phyloP scores from a whole-genome alignment of 2,888 invertebrate genomes.

The Polyommatus iphigenia region DNA sequence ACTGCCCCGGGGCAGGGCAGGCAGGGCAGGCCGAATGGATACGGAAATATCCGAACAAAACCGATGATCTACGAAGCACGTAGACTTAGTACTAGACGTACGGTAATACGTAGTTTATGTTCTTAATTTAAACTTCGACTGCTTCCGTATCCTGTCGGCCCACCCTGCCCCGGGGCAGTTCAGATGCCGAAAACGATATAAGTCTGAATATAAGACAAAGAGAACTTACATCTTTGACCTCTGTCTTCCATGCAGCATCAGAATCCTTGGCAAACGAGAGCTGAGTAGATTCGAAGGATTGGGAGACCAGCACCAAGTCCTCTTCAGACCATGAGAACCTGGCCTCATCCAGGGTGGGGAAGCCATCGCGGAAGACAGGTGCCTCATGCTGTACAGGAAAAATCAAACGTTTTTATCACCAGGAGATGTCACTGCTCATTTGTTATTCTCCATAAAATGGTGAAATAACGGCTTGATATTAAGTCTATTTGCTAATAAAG shows the following conservation, averaged over 20 bases:
- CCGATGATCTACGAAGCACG: too few relatives aligned
- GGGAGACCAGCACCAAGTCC: slow-evolving; percentile 69
- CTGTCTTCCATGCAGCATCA: slow-evolving; percentile 60
- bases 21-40: too few relatives aligned
- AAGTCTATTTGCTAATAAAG: too few relatives aligned
- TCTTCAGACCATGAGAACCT: slow-evolving; percentile 74
- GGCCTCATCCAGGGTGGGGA: slow-evolving; percentile 60
- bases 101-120: too few relatives aligned
- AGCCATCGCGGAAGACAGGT: slow-evolving; percentile 62
- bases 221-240: slow-evolving; percentile 49
- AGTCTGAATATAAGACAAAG: neutral
- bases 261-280: slow-evolving; percentile 66
- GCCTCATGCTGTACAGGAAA: slow-evolving; percentile 51
- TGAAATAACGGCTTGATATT: too few relatives aligned
- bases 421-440: neutral
- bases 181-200: too few relatives aligned
- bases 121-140: too few relatives aligned
- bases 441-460: neutral
- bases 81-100: too few relatives aligned
- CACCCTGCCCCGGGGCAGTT: too few relatives aligned
- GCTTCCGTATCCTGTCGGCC: too few relatives aligned
- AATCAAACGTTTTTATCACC: neutral
- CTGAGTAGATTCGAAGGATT: slow-evolving; percentile 67
- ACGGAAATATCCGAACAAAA: too few relatives aligned
- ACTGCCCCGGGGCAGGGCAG: too few relatives aligned